Percentiles rank a stretch among this genome's conserved stretches.
phyloP scores from a whole-genome alignment of 2,888 invertebrate species.

The Leuctra nigra region DNA sequence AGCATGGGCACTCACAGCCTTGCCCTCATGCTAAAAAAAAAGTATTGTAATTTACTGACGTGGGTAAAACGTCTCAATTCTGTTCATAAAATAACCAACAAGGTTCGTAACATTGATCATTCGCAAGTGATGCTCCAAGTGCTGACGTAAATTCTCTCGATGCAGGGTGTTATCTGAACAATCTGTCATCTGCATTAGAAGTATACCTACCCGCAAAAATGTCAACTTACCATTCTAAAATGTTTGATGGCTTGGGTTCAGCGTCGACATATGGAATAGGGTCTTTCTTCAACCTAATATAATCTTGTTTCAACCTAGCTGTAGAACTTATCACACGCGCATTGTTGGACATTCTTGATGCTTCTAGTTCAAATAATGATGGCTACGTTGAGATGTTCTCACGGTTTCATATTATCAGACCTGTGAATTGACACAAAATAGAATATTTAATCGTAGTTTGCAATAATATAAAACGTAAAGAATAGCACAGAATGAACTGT shows the following conservation, averaged over 20 bases:
- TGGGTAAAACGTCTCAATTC: not conserved
- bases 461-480: no score
- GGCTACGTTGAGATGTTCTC: no score
- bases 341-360: no score
- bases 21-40: no score
- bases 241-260: slow-evolving; percentile 90
- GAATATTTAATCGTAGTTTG: no score
- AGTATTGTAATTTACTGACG: not conserved
- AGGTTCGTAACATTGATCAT: not conserved
- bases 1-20: not conserved
- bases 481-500: no score
- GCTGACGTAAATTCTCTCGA: no score
- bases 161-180: no score
- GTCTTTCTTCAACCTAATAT: slow-evolving; percentile 87
- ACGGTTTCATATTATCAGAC: no score
- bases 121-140: not conserved
- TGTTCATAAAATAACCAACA: not conserved
- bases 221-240: slow-evolving; percentile 85
- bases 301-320: slow-evolving; percentile 90
- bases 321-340: slow-evolving; percentile 56
- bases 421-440: no score
- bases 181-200: no score
- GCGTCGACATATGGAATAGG: slow-evolving; percentile 95
- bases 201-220: not conserved
- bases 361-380: no score